Evolutionary conservation across 2,797 vertebrate genomes (phyloP), one percentile per base, ranked within the genome.

Genomic region (Ceyx erithaca): DNA sequence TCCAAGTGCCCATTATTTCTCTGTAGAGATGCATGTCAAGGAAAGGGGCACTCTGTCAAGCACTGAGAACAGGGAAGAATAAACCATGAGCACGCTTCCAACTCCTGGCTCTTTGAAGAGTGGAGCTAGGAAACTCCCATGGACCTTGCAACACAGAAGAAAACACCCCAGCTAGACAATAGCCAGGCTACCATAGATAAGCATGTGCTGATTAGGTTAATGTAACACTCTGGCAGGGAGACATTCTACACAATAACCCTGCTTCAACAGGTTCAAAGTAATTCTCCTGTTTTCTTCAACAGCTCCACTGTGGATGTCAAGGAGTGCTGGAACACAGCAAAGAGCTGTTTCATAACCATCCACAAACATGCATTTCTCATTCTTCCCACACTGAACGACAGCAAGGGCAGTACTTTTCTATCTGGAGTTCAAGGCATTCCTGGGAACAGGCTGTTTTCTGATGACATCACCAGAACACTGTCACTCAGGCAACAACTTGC

Each of bases 401-500:
- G 12, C 2, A 8, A 83, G 94, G 92, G 63, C 84, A 93, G 59
- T 64, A 86, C 82, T 96, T 79, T 77, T 88, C 55, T 93, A 33
- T 30, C 49, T 2, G 11, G 73, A 94, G 96, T 97, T 97, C 96
- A 97, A 97, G 96, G 96, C 93, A 75, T 92, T 95, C 85, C 72
- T 55, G 58, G 54, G 94, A 96, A 96, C 73, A 92, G 63, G 54
- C 76, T 95, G 71, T 92, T 91, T 96, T 79, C 91, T 80, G 88
- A 88, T 97, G 96, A 96, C 87, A 95, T 94, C 96, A 92, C 89
- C 85, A 94, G 80, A 93, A 91, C 64, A 67, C 35, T 89, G 87
- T 94, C 31, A 46, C 95, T 96, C 92, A 69, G 96, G 96, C 87
- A 97, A 97, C 94, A 97, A 95, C 87, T 77, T 90, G 96, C 71